Base-by-base conservation (phyloP, 2,113 vertebrate genomes). In the Macroglossus sobrinus region DNA sequence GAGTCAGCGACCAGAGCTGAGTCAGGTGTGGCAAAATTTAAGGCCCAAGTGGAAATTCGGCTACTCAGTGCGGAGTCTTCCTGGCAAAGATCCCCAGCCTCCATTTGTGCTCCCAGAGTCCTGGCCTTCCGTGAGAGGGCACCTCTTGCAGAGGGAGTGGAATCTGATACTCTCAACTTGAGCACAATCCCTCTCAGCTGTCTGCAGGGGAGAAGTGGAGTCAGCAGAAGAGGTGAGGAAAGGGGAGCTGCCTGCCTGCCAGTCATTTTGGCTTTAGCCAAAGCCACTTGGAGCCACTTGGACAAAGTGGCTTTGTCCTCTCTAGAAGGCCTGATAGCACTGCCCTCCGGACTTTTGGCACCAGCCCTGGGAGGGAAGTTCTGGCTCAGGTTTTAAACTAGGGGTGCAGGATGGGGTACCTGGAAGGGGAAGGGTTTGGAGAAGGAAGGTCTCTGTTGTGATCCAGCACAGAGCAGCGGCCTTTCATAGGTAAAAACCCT, bases 401-500 rank as follows among this genome's bases (percentile, higher is more conserved):
- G 43, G 92, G 38, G 33, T 55, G 21, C 30, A 69, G 47, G 0
- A 21, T 18, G 43, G 91, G 64, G 82, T 55, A 10, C 76, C 55
- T 38, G 2, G 19, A 64, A 57, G 47, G n/a, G 57, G 86, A 50
- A 80, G 40, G 45, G 12, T 22, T 84, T 66, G 13, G 76, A 72
- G 47, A 91, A 79, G 59, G 89, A 72, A 74, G 84, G 45, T 53
- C 55, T 68, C 80, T 24, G 53, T 30, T 90, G 61, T 69, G 89
- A 81, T 89, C 26, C 63, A 94, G 88, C 43, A 64, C 84, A 81
- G 79, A 90, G 47, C 75, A 47, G 85, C 75, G 40, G 55, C 90
- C 98, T 98, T 97, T 95, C 97, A 92, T 97, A 98, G 97, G 98
- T 97, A 95, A 96, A 64, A 96, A 59, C 95, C 97, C 94, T 85